Percentiles rank a stretch among this genome's conserved stretches.
These are phyloP conservation scores for Cryptops parisi DNA, from an alignment of 2,888 invertebrate species.

Conservation along the genomic window DNA sequence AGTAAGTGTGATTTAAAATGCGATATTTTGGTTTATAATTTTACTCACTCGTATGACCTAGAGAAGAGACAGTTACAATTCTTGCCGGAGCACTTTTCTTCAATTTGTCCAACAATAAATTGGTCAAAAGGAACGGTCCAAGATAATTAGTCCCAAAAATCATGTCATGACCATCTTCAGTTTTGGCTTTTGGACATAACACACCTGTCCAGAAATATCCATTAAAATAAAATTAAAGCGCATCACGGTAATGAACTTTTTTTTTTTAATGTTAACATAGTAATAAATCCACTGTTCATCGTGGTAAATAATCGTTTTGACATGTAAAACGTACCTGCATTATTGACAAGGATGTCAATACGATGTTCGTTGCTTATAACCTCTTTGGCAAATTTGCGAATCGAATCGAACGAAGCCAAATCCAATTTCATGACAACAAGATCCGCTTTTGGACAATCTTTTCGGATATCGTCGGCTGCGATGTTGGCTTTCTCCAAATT, in stretches of 20 bases:
- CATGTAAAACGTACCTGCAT: too few relatives aligned
- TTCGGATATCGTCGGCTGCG: neutral
- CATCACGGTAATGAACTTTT: neutral
- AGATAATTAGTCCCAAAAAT: too few relatives aligned
- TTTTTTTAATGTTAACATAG: neutral
- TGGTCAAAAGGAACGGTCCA: too few relatives aligned
- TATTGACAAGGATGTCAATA: too few relatives aligned
- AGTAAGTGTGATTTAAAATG: too few relatives aligned
- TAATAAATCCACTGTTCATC: conserved; percentile 17
- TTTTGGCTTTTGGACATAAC: conserved; percentile 18
- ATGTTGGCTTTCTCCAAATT: neutral
- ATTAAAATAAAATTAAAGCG: neutral
- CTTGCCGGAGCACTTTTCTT: conserved; percentile 27
- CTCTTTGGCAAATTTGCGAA: conserved; percentile 4
- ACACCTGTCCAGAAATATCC: neutral
- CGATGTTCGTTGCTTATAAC: conserved; percentile 1
- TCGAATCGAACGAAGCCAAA: conserved; percentile 2
- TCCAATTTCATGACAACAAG: neutral
- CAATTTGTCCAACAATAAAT: conserved; percentile 17
- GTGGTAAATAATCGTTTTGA: too few relatives aligned
- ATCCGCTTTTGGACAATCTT: too few relatives aligned
- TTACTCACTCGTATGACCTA: conserved; percentile 28
- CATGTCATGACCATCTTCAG: conserved; percentile 21
- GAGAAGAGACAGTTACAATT: conserved; percentile 34
- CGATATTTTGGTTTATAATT: too few relatives aligned